These are phyloP conservation scores for Cephonodes hylas DNA, from an alignment of 2,888 invertebrate genomes.

Conservation along the genomic window DNA sequence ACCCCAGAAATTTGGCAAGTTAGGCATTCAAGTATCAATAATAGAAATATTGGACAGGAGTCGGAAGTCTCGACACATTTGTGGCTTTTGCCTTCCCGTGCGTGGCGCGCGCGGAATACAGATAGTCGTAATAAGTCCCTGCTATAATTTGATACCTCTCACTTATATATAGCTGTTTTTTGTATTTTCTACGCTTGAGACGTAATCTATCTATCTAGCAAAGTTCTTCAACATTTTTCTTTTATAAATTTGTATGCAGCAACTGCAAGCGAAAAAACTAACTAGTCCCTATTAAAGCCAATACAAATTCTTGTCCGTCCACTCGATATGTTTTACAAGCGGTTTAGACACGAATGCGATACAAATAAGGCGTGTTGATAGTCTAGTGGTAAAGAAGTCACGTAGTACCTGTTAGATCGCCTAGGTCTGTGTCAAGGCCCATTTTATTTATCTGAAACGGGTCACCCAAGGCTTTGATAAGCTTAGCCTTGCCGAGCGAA, in stretches of 20 bases:
- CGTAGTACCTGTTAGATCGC: slow-evolving; percentile 26
- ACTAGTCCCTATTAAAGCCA: neutral
- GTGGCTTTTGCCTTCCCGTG: slow-evolving; percentile 70
- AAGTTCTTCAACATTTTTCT: neutral
- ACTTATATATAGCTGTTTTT: slow-evolving; percentile 56
- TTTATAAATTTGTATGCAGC: neutral
- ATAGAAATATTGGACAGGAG: slow-evolving; percentile 66
- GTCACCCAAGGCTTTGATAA: neutral
- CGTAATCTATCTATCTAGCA: slow-evolving; percentile 33
- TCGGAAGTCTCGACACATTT: slow-evolving; percentile 67
- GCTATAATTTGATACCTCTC: slow-evolving; percentile 51
- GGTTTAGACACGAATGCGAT: neutral
- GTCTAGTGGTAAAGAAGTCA: slow-evolving; percentile 25
- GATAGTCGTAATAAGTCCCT: slow-evolving; percentile 48
- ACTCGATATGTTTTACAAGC: neutral
- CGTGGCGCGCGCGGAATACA: slow-evolving; percentile 58
- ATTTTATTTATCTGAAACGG: slow-evolving; percentile 10
- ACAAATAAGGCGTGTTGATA: slow-evolving; percentile 26
- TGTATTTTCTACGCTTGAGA: slow-evolving; percentile 45
- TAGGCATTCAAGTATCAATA: slow-evolving; percentile 51
- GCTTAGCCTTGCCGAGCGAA: slow-evolving; percentile 15
- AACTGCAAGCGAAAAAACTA: neutral
- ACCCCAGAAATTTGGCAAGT: slow-evolving; percentile 20
- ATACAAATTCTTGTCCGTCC: neutral
- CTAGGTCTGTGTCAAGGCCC: slow-evolving; percentile 36